Conservation (phyloP, 2,113 vertebrate species). For the Elaphurus davidianus region DNA sequence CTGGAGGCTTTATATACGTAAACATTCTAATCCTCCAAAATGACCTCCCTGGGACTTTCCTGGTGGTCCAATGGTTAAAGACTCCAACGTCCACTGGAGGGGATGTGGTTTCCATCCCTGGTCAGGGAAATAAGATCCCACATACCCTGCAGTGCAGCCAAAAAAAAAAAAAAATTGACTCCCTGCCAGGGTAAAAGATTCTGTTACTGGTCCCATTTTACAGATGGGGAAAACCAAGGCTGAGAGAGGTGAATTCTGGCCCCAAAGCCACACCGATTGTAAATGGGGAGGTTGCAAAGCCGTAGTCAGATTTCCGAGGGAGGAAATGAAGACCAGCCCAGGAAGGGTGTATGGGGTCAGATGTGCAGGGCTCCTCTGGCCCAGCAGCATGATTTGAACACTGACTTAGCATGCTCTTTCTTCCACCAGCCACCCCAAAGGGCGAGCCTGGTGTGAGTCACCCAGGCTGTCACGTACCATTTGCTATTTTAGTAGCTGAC, state of each 20-base stretch:
- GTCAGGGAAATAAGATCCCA: not conserved
- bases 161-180: not conserved
- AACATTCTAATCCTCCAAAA: not conserved
- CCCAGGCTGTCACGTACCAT: not conserved
- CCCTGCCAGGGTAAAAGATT: not conserved
- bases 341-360: fast-evolving
- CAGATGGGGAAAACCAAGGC: not conserved
- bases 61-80: not conserved
- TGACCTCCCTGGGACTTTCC: not conserved
- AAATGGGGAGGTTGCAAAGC: not conserved
- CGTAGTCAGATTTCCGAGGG: not conserved
- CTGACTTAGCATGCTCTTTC: not conserved
- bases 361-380: fast-evolving
- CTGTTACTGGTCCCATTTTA: not conserved
- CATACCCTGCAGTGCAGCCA: not conserved
- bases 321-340: not conserved
- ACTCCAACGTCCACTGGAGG: not conserved
- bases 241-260: not conserved
- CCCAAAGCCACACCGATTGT: not conserved
- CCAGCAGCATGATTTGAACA: not conserved
- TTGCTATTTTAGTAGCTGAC: not conserved
- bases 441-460: not conserved
- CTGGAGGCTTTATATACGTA: not conserved
- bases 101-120: not conserved
- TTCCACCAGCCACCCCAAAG: fast-evolving